These are phyloP conservation scores for Pseudochirops corinnae DNA, from an alignment of 2,797 vertebrate genomes.

Conservation along the genomic window DNA sequence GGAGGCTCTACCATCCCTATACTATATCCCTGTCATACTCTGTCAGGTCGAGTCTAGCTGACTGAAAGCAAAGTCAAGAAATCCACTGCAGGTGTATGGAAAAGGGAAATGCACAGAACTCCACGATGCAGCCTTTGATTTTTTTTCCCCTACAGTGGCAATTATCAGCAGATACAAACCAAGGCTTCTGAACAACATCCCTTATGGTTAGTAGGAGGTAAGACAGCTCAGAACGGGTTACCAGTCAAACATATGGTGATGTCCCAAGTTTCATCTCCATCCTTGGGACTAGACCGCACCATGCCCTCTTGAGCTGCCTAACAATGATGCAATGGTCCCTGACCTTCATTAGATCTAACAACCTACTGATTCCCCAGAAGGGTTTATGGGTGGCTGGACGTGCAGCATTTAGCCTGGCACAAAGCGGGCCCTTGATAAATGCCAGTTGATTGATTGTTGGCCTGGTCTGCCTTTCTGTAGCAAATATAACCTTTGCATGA, in stretches of 20 bases:
- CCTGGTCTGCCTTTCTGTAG: background rate
- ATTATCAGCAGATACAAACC: constrained; percentile 17
- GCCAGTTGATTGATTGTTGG: background rate
- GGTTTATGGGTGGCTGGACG: background rate
- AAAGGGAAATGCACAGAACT: background rate
- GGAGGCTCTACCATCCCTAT: constrained; percentile 43
- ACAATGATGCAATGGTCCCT: background rate
- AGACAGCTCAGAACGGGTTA: background rate
- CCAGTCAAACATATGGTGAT: background rate
- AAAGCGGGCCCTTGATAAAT: background rate
- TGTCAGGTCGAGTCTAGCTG: constrained; percentile 20
- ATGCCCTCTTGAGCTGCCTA: background rate
- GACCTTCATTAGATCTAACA: background rate
- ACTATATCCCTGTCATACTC: constrained; percentile 21
- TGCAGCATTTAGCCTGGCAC: background rate
- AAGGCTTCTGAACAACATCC: background rate
- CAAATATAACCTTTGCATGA: background rate
- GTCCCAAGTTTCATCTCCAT: background rate
- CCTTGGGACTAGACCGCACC: background rate
- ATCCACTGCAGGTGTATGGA: background rate
- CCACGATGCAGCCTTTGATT: constrained; percentile 20
- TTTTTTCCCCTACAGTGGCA: background rate
- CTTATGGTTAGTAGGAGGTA: background rate
- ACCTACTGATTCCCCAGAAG: background rate
- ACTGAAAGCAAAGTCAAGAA: constrained; percentile 55